Base-by-base conservation (phyloP, 2,888 invertebrate genomes). In the Nomada fucata region DNA sequence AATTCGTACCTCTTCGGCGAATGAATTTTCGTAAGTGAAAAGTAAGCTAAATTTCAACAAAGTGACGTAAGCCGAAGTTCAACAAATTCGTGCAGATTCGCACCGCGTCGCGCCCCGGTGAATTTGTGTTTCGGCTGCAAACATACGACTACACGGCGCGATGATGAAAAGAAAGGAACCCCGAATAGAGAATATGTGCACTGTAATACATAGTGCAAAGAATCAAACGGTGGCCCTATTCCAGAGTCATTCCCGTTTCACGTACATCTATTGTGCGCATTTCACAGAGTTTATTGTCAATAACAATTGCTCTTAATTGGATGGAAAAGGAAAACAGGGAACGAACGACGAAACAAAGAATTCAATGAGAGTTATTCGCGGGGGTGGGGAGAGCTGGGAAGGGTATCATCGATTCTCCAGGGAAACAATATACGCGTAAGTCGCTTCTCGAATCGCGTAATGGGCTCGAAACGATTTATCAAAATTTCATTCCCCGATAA, bases 401-500 rank as follows among this genome's bases (percentile, higher is more conserved):
- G n/a, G 10, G 3, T 55, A 23, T 50, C 18, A 23, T 59, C n/a
- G 29, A 50, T 59, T 71, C 44, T 29, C 23, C 4, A 2, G 0
- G 11, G 2, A 13, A 9, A 1, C 2, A 23, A 5, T 5, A 20
- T 15, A 11, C 13, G 11, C 42, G 42, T 36, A 36, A 7, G 26
- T 15, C 42, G 0, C 13, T 63, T 69, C 69, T 44, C 23, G 29
- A 72, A 55, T 18, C 53, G 5, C 18, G 47, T 13, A 20, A 36
- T 7, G 47, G 11, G 11, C 53, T 23, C 55, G n/a, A 57, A 72
- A 57, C 55, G 60, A 68, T 74, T 82, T 50, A 63, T 68, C 77
- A 71, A 67, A 70, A 63, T 74, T 72, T 36, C 70, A 61, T 10
- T 5, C 4, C 2, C 13, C 55, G 60, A 70, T 73, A 61, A 73